Evolutionary conservation across 92 coral and sea anemone species (phyloP), one percentile per base, ranked within the genome.

Genomic region (Muricea muricata): DNA sequence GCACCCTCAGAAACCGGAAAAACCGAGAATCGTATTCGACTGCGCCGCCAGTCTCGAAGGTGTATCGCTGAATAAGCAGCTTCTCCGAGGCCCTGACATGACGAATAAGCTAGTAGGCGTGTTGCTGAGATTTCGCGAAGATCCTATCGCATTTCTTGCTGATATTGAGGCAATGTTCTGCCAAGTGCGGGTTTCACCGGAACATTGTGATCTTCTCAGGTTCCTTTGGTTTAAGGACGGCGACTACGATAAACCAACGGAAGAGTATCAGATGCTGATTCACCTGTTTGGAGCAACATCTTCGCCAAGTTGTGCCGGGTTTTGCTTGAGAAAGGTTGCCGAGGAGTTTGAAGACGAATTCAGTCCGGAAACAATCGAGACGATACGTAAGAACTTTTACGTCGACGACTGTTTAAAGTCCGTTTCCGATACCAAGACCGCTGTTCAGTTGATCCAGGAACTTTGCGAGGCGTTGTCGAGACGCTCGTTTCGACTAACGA

Each of bases 21-120:
- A 67, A 82, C 55, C 76, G 40, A 79, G 91, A 52, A 79, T 87
- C 47, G 88, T 87, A 37, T 87, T 90, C 75, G 88, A 90, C 83
- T 87, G 91, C 68, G 85, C 93, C n/a, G 90, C 79, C 39, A 69
- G 31, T 31, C 81, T 47, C 61, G 77, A 67, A 18, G 87, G 69
- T 31, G 67, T 77, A 32, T 86, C 90, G n/a, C 65, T 89, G 55
- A 88, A 88, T 67, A 66, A 83, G 6, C 79, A 52, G 25, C 61
- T 82, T 12, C 73, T 83, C 47, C 91, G 83, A 35, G 91, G 89
- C 48, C 92, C 92, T 52, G 88, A 90, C 34, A 68, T 90, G 79
- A 86, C 87, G 61, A 90, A 90, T 52, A 85, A 33, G 24, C 87
- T 86, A 28, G 77, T 82, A 9, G 87, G 90, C 12, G 90, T 89